Percentiles rank a stretch among this genome's conserved stretches.
Conservation (phyloP, 2,888 invertebrate species). For the Phoronis australis region DNA sequence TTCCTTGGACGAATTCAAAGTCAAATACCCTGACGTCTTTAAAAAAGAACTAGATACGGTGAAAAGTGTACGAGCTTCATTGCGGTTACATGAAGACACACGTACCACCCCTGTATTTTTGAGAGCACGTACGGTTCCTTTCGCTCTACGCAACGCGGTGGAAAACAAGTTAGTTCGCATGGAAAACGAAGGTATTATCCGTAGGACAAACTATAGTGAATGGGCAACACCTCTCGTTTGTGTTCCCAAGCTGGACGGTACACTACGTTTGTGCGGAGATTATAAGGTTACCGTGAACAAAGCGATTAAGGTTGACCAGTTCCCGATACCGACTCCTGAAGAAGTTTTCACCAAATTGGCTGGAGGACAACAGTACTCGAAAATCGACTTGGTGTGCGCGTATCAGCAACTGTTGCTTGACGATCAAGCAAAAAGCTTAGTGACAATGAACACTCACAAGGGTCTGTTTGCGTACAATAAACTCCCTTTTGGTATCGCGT, state of each 20-base stretch:
- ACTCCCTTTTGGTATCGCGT: neutral
- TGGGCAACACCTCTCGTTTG: neutral
- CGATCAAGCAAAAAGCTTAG: neutral
- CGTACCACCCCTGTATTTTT: neutral
- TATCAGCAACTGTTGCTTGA: neutral
- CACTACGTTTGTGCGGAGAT: neutral
- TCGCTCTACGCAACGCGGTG: neutral
- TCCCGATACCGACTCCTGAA: neutral
- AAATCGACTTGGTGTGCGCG: neutral
- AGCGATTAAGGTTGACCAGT: neutral
- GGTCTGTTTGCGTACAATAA: no score
- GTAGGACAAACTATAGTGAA: neutral
- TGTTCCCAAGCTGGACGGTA: neutral
- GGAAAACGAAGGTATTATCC: neutral
- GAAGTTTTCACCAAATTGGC: neutral
- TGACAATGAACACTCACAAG: no score
- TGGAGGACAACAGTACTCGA: neutral
- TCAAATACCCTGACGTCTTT: neutral
- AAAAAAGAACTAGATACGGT: neutral
- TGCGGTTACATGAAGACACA: no score
- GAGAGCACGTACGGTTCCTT: neutral
- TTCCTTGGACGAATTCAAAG: neutral
- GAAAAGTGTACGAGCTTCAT: no score
- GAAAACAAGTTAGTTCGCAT: neutral
- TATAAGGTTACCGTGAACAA: neutral